Evolutionary conservation across 2,113 vertebrate species (phyloP).

Genomic region (Caranx ignobilis): DNA sequence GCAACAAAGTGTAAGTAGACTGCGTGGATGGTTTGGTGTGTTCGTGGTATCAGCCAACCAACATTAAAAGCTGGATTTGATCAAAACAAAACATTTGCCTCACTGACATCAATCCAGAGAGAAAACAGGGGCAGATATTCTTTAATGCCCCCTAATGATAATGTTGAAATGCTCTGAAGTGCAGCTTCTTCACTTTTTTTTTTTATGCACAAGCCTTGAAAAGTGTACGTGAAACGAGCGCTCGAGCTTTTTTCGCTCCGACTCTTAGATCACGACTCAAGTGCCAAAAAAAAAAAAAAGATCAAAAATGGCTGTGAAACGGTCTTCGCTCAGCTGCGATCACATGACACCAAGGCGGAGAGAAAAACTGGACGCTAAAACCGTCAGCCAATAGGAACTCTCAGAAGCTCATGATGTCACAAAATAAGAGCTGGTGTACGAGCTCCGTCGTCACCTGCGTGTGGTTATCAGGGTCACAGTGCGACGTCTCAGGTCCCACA

Average conservation of each 20-base stretch:
- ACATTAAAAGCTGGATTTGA: slow-evolving; percentile 58
- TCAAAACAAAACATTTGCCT: slow-evolving; percentile 65
- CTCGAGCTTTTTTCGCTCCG: background rate
- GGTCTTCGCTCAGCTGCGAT: background rate
- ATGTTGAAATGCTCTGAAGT: background rate
- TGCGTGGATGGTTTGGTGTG: slow-evolving; percentile 18
- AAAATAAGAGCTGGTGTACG: background rate
- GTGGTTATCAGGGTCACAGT: background rate
- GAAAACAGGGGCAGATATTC: slow-evolving; percentile 7
- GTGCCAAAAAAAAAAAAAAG: background rate
- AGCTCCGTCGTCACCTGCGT: background rate
- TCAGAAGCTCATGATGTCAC: background rate
- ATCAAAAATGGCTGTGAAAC: background rate
- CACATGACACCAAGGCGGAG: slow-evolving; percentile 1
- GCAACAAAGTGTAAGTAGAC: slow-evolving; percentile 61
- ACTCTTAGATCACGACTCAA: background rate
- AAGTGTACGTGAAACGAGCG: background rate
- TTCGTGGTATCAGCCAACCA: slow-evolving; percentile 18
- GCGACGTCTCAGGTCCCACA: background rate
- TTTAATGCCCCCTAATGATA: slow-evolving; percentile 59
- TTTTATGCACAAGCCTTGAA: background rate
- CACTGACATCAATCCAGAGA: slow-evolving; percentile 45
- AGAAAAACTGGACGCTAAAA: background rate
- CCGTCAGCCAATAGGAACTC: slow-evolving; percentile 18
- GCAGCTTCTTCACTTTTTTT: background rate